Percentiles rank a stretch among this genome's conserved stretches.
Evolutionary conservation across 2,797 vertebrate genomes (phyloP).

Genomic region (Vultur gryphus): DNA sequence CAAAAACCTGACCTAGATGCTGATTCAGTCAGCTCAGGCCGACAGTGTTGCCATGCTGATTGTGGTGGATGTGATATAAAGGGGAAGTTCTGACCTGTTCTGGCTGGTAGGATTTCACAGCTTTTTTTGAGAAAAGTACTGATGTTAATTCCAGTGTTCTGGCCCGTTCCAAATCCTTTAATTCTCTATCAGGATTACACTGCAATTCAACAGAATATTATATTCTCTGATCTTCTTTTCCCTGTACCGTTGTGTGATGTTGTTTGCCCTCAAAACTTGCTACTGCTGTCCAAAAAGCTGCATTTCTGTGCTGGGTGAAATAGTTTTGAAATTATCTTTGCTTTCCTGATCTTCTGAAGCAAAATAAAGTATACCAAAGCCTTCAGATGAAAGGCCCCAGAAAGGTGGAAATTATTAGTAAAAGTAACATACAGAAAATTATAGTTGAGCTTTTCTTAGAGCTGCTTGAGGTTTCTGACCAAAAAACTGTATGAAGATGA

Average conservation of each 20-base stretch:
- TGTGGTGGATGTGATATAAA: background rate
- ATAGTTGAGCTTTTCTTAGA: background rate
- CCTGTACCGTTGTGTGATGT: background rate
- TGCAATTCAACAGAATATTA: background rate
- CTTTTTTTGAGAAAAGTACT: background rate
- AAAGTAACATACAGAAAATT: background rate
- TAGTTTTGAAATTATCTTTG: background rate
- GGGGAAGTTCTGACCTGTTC: background rate
- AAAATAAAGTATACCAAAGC: background rate
- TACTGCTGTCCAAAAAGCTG: background rate
- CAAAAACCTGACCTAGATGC: constrained; percentile 3
- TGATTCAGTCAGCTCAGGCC: background rate
- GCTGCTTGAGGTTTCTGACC: background rate
- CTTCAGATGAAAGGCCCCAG: background rate
- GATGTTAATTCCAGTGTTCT: background rate
- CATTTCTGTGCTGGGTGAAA: background rate
- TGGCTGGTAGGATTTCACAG: background rate
- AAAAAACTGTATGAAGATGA: background rate
- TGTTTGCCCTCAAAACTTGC: background rate
- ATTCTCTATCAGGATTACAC: background rate
- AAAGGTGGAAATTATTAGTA: background rate
- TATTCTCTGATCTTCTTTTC: background rate
- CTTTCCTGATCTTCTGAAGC: background rate
- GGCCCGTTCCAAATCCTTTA: background rate
- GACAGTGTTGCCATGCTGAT: background rate